Evolutionary conservation across 2,797 vertebrate genomes (phyloP).

Genomic region (Sebastes steindachneri): DNA sequence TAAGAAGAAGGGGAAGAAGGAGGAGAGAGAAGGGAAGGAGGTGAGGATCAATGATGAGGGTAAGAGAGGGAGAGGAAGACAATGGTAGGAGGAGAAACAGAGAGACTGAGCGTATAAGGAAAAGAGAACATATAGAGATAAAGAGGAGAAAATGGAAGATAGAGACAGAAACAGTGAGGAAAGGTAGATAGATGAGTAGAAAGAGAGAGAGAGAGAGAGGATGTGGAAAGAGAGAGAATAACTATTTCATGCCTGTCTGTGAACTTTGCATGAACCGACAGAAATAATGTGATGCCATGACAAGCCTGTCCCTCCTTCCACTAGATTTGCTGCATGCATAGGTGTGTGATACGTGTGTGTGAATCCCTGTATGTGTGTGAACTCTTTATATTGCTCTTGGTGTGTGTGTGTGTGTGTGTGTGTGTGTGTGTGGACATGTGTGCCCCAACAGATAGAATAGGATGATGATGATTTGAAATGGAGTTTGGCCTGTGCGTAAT

Average conservation of each 20-base stretch:
- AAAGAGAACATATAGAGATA: slow-evolving; percentile 41
- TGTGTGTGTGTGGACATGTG: slow-evolving; percentile 41
- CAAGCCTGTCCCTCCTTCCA: slow-evolving; percentile 97
- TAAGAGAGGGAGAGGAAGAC: slow-evolving; percentile 67
- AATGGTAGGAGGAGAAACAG: slow-evolving; percentile 19
- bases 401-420: slow-evolving; percentile 32
- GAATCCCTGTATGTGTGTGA: slow-evolving; percentile 65
- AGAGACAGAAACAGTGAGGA: slow-evolving; percentile 22
- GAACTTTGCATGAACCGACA: slow-evolving; percentile 99
- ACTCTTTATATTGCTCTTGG: slow-evolving; percentile 74
- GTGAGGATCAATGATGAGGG: background rate
- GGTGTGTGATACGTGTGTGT: slow-evolving; percentile 67
- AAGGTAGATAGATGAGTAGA: slow-evolving; percentile 29
- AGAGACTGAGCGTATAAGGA: slow-evolving; percentile 39
- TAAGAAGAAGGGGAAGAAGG: background rate
- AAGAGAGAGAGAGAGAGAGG: slow-evolving; percentile 48
- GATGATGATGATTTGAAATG: slow-evolving; percentile 95
- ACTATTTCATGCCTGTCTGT: slow-evolving; percentile 94
- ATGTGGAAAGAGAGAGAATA: slow-evolving; percentile 72
- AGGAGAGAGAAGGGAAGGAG: background rate
- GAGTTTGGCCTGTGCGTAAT: slow-evolving; percentile 98
- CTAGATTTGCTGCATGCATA: slow-evolving; percentile 92
- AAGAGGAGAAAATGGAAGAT: slow-evolving; percentile 50
- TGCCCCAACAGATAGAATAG: slow-evolving; percentile 70
- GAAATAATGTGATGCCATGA: slow-evolving; percentile 98